Conservation (phyloP, 2,797 vertebrate species). For the Myotis myotis region DNA sequence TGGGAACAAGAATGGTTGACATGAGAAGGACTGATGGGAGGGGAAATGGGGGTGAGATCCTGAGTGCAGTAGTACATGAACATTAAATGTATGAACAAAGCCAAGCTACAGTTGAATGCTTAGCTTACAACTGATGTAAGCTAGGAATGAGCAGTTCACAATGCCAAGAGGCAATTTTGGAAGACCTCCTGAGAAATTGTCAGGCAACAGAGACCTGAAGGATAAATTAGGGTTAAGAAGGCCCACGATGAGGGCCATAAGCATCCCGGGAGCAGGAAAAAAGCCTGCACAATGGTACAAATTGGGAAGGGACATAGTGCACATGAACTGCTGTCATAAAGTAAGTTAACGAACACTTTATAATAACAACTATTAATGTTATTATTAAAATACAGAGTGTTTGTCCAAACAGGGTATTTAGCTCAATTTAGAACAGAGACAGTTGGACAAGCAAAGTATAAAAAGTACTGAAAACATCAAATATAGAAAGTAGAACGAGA, state of each 20-base stretch:
- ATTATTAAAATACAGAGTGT: fast-evolving
- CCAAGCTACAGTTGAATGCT: background rate
- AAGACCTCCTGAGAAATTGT: background rate
- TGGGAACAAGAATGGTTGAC: background rate
- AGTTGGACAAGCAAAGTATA: background rate
- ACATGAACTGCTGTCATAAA: background rate
- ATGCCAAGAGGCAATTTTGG: background rate
- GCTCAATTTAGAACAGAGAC: background rate
- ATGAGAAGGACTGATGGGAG: background rate
- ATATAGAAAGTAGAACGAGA: background rate
- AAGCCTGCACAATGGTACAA: background rate
- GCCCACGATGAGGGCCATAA: background rate
- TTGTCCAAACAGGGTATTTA: background rate
- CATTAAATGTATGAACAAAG: background rate
- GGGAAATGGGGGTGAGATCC: background rate
- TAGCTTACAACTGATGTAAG: background rate
- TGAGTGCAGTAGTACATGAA: background rate
- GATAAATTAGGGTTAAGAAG: background rate
- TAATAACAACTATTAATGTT: background rate
- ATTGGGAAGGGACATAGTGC: background rate
- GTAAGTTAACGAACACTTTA: background rate
- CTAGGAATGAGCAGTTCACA: background rate
- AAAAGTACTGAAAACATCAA: background rate
- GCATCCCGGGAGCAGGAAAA: background rate
- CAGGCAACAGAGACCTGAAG: background rate